Evolutionary conservation across 2,113 vertebrate species (phyloP), one percentile per base, ranked within the genome.

Genomic region (Pomatorhinus ruficollis): DNA sequence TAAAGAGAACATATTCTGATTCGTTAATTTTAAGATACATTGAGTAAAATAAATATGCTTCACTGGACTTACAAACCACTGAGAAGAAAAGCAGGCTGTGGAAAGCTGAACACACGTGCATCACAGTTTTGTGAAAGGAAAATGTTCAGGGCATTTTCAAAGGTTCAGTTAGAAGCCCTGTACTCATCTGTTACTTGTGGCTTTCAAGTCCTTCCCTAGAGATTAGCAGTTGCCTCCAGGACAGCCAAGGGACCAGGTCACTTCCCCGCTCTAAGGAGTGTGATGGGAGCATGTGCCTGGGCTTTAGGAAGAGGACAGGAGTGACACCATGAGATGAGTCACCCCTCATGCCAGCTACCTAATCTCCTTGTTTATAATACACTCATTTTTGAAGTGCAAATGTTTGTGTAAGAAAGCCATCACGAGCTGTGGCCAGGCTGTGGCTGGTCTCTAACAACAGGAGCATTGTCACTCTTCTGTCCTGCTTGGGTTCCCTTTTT

Each of bases 301-400:
- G 5, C 2, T 70, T 90, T 89, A 37, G 64, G 54, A 49, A 93
- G 88, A 57, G 56, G 70, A 89, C 91, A 77, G 76, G 75, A 96
- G 74, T 76, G 63, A 57, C 52, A 84, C 57, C 68, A 85, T 1
- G 24, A 85, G 54, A 60, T 70, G 79, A 96, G 52, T 89, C 79
- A 82, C 64, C 80, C 75, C 78, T 89, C 80, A 85, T 93, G 45
- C 64, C 81, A 95, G 81, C 22, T 79, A 35, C 61, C 31, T 68
- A 68, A 63, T 31, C 24, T 84, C 37, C 93, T 95, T 94, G 81
- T 85, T 95, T 97, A 97, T 89, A 89, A 94, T 81, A 31, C 57
- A 84, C 91, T 75, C 37, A 87, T 74, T 85, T 96, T 90, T 83
- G 83, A 83, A 76, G 61, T 57, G 87, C 57, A 95, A 92, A 85